Evolutionary conservation across 2,888 invertebrate species (phyloP).

Genomic region (Pseudococcus longispinus): DNA sequence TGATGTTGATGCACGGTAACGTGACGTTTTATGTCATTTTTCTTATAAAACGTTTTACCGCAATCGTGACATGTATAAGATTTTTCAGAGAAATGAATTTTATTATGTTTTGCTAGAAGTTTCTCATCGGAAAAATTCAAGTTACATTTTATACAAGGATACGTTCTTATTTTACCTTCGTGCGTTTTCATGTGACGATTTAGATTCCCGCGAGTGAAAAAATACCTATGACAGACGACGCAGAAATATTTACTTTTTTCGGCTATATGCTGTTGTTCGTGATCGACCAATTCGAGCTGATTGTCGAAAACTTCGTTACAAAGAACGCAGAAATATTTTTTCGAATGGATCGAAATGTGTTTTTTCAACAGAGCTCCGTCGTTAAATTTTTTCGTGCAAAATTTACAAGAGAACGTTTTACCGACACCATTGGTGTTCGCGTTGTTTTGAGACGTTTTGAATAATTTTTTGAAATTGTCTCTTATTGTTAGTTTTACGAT

Average conservation of each 20-base stretch:
- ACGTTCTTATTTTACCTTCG: neutral
- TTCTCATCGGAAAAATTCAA: neutral
- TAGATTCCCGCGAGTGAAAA: neutral
- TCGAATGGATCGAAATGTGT: neutral
- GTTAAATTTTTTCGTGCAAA: neutral
- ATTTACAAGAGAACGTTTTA: neutral
- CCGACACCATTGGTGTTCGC: neutral
- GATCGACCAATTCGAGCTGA: neutral
- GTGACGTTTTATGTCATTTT: neutral
- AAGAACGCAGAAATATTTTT: slow-evolving; percentile 8
- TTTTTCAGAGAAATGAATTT: neutral
- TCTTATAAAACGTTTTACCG: slow-evolving; percentile 1
- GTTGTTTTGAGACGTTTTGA: neutral
- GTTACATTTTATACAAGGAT: neutral
- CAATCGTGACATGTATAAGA: neutral
- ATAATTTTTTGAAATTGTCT: neutral
- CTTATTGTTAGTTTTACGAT: neutral
- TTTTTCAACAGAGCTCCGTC: neutral
- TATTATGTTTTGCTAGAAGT: neutral
- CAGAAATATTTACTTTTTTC: slow-evolving; percentile 7
- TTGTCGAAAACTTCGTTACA: neutral
- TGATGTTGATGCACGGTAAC: neutral
- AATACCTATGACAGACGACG: neutral
- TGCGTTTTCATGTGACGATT: neutral
- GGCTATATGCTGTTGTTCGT: neutral